Conservation (phyloP, 37 sponge, comb jelly and placozoan species). For the Mnemiopsis leidyi region DNA sequence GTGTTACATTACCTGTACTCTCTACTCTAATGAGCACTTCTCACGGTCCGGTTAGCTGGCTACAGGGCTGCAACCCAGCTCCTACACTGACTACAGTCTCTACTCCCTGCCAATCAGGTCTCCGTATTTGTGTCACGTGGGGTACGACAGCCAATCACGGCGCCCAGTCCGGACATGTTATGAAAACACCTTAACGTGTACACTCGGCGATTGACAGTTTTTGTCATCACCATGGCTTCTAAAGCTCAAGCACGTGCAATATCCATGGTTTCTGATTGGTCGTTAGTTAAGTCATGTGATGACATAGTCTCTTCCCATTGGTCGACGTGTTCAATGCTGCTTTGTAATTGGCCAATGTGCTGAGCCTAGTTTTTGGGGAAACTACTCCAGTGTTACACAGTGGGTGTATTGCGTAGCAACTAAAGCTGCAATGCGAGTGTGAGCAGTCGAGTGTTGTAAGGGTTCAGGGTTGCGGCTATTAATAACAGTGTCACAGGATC, state of each 20-base stretch:
- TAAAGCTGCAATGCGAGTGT: not conserved
- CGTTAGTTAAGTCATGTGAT: not conserved
- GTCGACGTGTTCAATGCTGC: not conserved
- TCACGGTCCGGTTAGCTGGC: not conserved
- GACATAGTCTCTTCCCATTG: not conserved
- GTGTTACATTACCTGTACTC: too few relatives aligned
- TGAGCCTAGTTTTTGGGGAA: not conserved
- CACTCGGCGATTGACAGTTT: slow-evolving; percentile 33
- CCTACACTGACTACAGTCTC: not conserved
- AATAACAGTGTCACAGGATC: too few relatives aligned
- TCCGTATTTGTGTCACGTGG: not conserved
- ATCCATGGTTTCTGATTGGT: not conserved
- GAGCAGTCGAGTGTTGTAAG: not conserved
- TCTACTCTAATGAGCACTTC: too few relatives aligned
- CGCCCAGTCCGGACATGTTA: not conserved
- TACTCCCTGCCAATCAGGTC: not conserved
- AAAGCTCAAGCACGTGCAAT: not conserved
- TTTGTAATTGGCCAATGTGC: not conserved
- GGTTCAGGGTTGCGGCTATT: not conserved
- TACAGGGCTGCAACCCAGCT: not conserved
- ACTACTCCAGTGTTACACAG: not conserved
- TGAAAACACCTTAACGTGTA: not conserved
- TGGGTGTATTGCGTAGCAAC: not conserved
- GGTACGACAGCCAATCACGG: slow-evolving; percentile 11
- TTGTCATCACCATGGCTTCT: slow-evolving; percentile 14